phyloP scores from a whole-genome alignment of 2,888 invertebrate species.

The Pinctada fucata region DNA sequence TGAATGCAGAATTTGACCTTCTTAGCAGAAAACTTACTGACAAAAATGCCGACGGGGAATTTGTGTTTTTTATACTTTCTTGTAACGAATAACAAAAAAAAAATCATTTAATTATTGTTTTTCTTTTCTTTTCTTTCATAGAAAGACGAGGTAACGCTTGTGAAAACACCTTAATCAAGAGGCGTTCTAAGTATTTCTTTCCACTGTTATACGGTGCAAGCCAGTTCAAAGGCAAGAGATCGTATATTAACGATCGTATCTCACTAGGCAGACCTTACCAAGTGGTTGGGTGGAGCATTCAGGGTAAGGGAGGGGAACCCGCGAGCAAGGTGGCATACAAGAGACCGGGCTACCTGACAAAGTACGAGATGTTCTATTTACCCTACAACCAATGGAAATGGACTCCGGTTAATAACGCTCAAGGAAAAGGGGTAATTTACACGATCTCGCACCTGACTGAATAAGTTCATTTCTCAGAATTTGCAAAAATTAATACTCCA shows the following conservation, averaged over 20 bases:
- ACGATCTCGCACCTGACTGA: no score
- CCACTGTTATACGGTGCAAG: not conserved
- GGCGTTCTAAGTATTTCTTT: not conserved
- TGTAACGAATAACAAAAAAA: no score
- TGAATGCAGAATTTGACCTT: no score
- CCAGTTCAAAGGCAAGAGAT: not conserved
- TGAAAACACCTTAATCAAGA: not conserved
- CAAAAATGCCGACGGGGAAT: no score
- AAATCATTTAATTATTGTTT: no score
- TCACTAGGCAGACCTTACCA: not conserved
- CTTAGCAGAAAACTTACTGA: no score
- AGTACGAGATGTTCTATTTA: not conserved
- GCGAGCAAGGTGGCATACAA: not conserved
- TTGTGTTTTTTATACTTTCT: no score
- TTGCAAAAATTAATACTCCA: no score
- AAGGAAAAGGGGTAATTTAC: not conserved
- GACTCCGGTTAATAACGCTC: not conserved
- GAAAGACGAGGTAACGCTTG: not conserved
- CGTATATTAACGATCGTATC: not conserved
- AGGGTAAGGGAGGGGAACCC: not conserved
- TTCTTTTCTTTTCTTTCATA: no score
- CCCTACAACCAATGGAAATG: not conserved
- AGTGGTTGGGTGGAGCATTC: not conserved
- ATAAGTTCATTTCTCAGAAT: no score
- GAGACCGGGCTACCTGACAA: not conserved